phyloP scores from a whole-genome alignment of 2,797 vertebrate genomes.

The Phylloscopus collybita region DNA sequence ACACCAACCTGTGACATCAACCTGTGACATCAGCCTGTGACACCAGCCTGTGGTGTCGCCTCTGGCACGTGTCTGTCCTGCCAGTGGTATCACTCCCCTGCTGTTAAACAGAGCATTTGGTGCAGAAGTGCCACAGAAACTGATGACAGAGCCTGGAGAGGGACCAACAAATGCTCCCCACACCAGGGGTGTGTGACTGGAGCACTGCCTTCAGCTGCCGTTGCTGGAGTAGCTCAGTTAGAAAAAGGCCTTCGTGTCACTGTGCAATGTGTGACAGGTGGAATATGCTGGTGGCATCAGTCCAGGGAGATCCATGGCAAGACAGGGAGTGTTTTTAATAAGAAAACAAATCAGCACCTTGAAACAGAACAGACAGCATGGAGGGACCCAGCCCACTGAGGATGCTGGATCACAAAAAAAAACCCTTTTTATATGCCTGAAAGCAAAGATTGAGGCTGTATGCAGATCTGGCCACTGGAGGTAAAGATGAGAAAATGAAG shows the following conservation, averaged over 20 bases:
- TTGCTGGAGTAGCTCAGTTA: not conserved
- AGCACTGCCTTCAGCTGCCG: not conserved
- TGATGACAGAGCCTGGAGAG: not conserved
- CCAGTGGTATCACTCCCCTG: not conserved
- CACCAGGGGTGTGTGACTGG: not conserved
- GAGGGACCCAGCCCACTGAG: not conserved
- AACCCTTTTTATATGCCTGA: not conserved
- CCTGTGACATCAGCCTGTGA: not conserved
- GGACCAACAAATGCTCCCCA: not conserved
- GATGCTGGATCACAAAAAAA: not conserved
- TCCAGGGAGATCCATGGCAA: not conserved
- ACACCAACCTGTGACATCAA: not conserved
- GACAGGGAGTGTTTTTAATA: not conserved
- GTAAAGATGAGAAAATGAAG: not conserved
- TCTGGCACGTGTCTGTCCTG: rapidly evolving
- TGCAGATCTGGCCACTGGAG: not conserved
- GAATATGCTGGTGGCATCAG: not conserved
- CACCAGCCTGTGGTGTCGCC: not conserved
- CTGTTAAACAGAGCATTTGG: not conserved
- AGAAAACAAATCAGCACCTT: constrained; percentile 6
- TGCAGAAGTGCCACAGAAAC: not conserved
- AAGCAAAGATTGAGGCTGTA: not conserved
- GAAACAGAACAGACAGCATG: not conserved
- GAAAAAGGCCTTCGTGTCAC: not conserved
- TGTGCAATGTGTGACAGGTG: not conserved